Base-by-base conservation (phyloP, 2,797 vertebrate genomes). In the Macrochelys suwanniensis region DNA sequence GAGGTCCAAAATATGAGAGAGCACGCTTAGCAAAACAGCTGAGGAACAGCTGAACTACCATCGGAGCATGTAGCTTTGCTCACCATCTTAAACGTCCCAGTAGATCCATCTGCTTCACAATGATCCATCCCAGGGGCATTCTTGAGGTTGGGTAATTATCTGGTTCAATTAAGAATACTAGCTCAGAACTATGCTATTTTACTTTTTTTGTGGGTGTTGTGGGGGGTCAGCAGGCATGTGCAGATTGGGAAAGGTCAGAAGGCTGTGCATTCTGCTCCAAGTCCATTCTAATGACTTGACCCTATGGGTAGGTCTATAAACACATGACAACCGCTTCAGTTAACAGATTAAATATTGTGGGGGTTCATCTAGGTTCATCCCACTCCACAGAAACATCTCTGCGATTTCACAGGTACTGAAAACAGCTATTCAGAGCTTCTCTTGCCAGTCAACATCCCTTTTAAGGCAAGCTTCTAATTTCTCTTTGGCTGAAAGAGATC, bases 1-100 rank as follows among this genome's bases (percentile, higher is more conserved):
- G 82, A 82, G 84, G 79, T 50, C 82, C 84, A 94, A 95, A 92
- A 90, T 28, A 80, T 9, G 59, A 96, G 92, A 77, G 84, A 79
- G 84, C 86, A 82, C 56, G 80, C 92, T 90, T 12, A 89, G 88
- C 80, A 92, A 84, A 94, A 96, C 97, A 97, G 96, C 96, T 97
- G 97, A 95, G 90, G 85, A 92, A 90, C 96, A 97, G 95, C 95
- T 97, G 96, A 96, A 85, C 49, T 84, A 74, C 87, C 54, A 42
- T 53, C n/a, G 81, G 15, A 51, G 61, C 61, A 84, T 0, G 1
- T 31, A 84, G 79, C 49, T 80, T 54, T 88, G 61, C 65, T 88
- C 90, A 50, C 61, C 2, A 1, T 16, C 25, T 21, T 25, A 2
- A 26, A 21, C 54, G 54, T 9, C 37, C 33, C 71, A 59, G 2